Evolutionary conservation across 2,888 invertebrate species (phyloP), one percentile per base, ranked within the genome.

Genomic region (Schizotus pectinicornis): DNA sequence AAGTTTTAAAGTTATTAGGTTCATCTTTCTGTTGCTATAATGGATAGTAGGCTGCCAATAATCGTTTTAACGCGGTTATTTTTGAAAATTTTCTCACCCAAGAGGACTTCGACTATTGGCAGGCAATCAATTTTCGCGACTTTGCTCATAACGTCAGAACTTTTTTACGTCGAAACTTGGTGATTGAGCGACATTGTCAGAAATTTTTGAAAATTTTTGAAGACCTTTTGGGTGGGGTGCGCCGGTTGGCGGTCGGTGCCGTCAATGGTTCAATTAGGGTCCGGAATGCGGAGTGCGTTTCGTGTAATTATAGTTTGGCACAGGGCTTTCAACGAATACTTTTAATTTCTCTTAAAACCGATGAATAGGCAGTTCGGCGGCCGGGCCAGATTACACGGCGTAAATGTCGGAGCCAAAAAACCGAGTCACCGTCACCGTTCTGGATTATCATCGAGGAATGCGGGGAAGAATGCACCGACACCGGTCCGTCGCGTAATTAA

Each of bases 341-440:
- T 73, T 72, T 74, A 73, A 74, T 77, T 76, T 77, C 77, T 77
- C 70, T 79, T 79, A 79, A 78, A 77, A 73, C 70, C 71, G 71
- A 77, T 79, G 79, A 79, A 74, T 76, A 73, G 73, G 77, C 77
- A 75, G 67, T 78, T 77, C 73, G 65, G 64, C 63, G 57, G 53
- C 69, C 71, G 67, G 70, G 69, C 71, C 73, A 73, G 76, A 74
- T 75, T 74, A 70, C 69, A 66, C 67, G 64, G 67, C 65, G 67
- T 71, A 72, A 72, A 73, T 64, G 66, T 65, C 61, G 50, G 22
- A 56, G 57, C 59, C 69, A 70, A 74, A 71, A 68, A 68, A 67
- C 65, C 65, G 51, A 73, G 71, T 72, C 73, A 71, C 68, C 68
- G 36, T 11, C 42, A 8, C 42, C 22, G 68, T 75, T 76, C 70